Evolutionary conservation across 1,140 invertebrate genomes (phyloP), one percentile per base, ranked within the genome.

Genomic region (Pollicipes pollicipes): DNA sequence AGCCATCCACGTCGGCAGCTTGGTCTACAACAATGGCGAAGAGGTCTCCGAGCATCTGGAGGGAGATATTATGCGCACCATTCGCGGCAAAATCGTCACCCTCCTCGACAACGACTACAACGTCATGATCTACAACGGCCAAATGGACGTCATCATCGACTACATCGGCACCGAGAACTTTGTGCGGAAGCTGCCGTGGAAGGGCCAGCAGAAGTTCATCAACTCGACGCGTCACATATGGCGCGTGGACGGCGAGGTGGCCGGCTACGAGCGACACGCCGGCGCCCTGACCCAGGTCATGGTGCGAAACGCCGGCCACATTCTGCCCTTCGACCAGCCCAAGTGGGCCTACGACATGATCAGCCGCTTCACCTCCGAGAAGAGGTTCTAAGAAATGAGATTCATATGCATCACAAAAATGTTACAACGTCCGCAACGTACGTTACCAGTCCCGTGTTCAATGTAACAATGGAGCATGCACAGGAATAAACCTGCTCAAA

Each of bases 81-180:
- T n/a, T n/a, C n/a, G n/a, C n/a, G n/a, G n/a, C n/a, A n/a, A 84
- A 91, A 75, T 90, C 88, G 0, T 85, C 91, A 29, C 88, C 70
- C 78, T 95, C 0, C 72, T 85, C 82, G 77, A 82, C 69, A 74
- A 85, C 76, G 70, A 72, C 71, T 74, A 74, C 68, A 73, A 69
- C 10, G 74, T 76, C 3, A 80, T 89, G 8, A 83, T 89, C 69
- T 94, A 92, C 77, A 91, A 86, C 76, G 91, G 91, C 0, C 90
- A 93, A 76, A 76, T 93, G 58, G 91, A 94, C 77, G 87, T 94
- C 27, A 91, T 93, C 75, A 87, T 91, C 2, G 87, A 90, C 1
- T 90, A 90, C 78, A 86, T 89, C 0, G 76, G 88, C 35, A 91
- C 90, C 0, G 83, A 87, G 68, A 87, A 87, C 74, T 91, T 88